Conservation (phyloP, 1,140 invertebrate genomes). For the Acromyrmex charruanus region DNA sequence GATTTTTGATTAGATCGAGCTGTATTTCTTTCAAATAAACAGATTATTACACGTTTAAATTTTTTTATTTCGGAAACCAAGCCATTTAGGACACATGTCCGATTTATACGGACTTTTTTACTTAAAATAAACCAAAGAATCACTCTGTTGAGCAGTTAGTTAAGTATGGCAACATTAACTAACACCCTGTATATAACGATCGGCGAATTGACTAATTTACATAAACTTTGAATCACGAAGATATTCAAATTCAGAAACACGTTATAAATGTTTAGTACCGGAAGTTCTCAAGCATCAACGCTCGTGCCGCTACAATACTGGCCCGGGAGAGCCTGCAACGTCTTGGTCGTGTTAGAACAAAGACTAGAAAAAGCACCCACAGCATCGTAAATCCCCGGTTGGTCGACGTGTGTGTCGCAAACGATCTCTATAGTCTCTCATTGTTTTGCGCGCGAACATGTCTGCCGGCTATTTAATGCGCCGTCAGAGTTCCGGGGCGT, state of each 20-base stretch:
- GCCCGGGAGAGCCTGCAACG: conserved; percentile 10
- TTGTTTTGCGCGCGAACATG: conserved; percentile 66
- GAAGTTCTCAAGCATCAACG: conserved; percentile 21
- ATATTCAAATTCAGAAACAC: conserved; percentile 34
- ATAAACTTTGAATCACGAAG: conserved; percentile 13
- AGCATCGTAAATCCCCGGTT: conserved; percentile 40
- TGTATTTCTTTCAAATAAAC: too few species aligned
- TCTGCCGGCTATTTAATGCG: conserved; percentile 64
- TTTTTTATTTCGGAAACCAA: too few species aligned
- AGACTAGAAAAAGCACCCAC: conserved; percentile 53
- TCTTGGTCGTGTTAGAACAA: conserved; percentile 61
- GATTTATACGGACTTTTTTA: too few species aligned
- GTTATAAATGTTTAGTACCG: conserved; percentile 48
- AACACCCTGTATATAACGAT: not conserved
- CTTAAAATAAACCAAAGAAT: too few species aligned
- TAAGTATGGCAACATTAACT: too few species aligned
- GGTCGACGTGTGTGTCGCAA: conserved; percentile 63
- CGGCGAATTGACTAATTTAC: not conserved
- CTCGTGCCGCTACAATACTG: conserved; percentile 32
- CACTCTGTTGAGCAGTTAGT: too few species aligned
- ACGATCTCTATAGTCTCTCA: conserved; percentile 66
- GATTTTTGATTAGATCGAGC: too few species aligned
- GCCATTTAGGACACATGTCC: too few species aligned
- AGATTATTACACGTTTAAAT: too few species aligned
- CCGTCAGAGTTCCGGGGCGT: conserved; percentile 56